phyloP scores from a whole-genome alignment of 2,797 vertebrate genomes.

The Phrynocephalus guinanensis region DNA sequence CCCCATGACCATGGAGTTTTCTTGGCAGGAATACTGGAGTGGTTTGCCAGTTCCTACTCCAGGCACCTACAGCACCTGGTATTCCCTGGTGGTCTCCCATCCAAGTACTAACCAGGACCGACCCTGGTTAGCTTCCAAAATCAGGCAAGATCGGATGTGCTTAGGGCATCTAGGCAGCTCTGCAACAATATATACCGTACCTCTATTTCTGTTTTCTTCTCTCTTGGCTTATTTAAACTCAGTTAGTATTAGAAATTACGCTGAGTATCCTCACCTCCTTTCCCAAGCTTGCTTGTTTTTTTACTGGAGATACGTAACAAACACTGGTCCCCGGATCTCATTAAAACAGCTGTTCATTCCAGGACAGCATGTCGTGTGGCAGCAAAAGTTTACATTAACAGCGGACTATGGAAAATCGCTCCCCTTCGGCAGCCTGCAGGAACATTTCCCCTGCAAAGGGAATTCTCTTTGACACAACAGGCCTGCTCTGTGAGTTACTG shows the following conservation, averaged over 20 bases:
- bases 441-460: slow-evolving; percentile 68
- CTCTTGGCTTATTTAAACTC: slow-evolving; percentile 72
- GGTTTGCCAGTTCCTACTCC: no score
- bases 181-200: no score
- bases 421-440: slow-evolving; percentile 66
- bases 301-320: slow-evolving; percentile 24
- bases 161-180: no score
- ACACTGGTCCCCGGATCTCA: slow-evolving; percentile 52
- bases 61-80: no score
- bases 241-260: slow-evolving; percentile 77
- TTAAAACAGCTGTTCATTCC: slow-evolving; percentile 72
- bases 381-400: slow-evolving; percentile 65
- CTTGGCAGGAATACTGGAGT: no score
- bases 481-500: slow-evolving; percentile 59
- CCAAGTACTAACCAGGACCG: no score
- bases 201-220: background rate
- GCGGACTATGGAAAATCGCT: slow-evolving; percentile 68
- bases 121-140: no score
- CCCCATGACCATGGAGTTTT: no score
- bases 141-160: no score
- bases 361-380: slow-evolving; percentile 57
- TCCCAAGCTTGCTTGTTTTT: slow-evolving; percentile 64
- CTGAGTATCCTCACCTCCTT: slow-evolving; percentile 58
- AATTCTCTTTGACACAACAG: slow-evolving; percentile 61
- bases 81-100: no score